phyloP scores from a whole-genome alignment of 2,888 invertebrate species.

The Trilocha varians region DNA sequence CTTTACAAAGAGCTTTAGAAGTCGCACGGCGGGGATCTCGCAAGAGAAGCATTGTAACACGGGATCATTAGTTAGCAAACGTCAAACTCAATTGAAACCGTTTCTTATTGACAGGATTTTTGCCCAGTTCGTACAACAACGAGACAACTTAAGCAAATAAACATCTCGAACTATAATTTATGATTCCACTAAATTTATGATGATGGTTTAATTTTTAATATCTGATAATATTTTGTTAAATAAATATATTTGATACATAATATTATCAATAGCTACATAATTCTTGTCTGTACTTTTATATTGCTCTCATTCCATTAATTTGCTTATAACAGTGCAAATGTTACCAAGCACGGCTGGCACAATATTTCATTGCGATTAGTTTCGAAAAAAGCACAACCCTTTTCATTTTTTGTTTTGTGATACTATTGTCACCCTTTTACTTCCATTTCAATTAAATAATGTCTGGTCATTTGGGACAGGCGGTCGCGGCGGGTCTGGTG shows the following conservation, averaged over 20 bases:
- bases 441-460: conserved; percentile 73
- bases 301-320: conserved; percentile 13
- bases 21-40: conserved; percentile 49
- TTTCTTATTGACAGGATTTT: conserved; percentile 26
- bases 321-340: conserved; percentile 56
- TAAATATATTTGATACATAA: too few relatives aligned
- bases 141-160: background rate
- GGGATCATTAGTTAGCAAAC: conserved; percentile 63
- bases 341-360: conserved; percentile 66
- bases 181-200: conserved; percentile 5
- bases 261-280: too few relatives aligned
- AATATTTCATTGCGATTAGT: conserved; percentile 62
- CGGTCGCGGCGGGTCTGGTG: conserved; percentile 25
- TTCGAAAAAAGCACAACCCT: conserved; percentile 58
- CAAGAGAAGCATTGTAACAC: conserved; percentile 41
- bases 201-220: background rate
- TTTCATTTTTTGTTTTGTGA: conserved; percentile 60
- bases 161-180: conserved; percentile 4
- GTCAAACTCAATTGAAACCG: conserved; percentile 40
- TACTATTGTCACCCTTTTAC: conserved; percentile 72
- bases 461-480: conserved; percentile 71
- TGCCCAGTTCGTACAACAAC: background rate
- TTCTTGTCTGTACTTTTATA: too few relatives aligned
- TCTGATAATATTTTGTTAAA: too few relatives aligned
- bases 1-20: conserved; percentile 53